A percentile compares a stretch with the other conserved stretches of the same genome.
These are phyloP conservation scores for Sebastes hubbsi DNA, from an alignment of 2,797 vertebrate genomes.

Conservation along the genomic window DNA sequence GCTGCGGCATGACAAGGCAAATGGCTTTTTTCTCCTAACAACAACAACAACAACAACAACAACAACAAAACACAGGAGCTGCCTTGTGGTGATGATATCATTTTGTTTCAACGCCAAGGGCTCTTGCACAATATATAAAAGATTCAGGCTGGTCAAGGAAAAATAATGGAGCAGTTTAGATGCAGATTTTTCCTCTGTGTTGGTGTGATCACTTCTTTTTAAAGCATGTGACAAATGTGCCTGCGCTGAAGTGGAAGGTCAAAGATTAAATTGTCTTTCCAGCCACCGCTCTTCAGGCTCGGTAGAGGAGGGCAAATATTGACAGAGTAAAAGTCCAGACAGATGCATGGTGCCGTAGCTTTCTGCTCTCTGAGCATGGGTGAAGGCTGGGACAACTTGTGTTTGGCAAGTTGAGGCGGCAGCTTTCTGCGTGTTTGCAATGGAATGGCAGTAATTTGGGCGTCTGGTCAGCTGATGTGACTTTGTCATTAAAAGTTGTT, in stretches of 20 bases:
- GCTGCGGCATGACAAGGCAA: constrained; percentile 17
- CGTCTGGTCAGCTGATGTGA: not conserved
- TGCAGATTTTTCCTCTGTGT: not conserved
- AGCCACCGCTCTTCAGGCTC: constrained; percentile 18
- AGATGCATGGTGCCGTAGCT: not conserved
- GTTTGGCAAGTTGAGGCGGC: not conserved
- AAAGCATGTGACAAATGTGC: constrained; percentile 14
- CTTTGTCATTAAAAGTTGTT: constrained; percentile 9
- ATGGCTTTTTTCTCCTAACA: not conserved
- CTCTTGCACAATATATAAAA: constrained; percentile 29
- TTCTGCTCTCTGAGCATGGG: not conserved
- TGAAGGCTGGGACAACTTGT: not conserved
- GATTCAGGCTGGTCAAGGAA: not conserved
- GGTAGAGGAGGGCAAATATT: constrained; percentile 70
- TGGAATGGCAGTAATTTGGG: not conserved
- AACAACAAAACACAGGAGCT: constrained; percentile 9
- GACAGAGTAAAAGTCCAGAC: constrained; percentile 68
- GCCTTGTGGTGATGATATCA: constrained; percentile 36
- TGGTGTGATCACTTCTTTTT: not conserved
- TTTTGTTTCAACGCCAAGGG: not conserved
- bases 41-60: not conserved
- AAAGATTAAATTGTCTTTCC: constrained; percentile 26
- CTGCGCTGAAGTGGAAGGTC: constrained; percentile 31
- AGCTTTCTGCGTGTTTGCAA: constrained; percentile 25
- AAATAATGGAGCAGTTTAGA: not conserved